Evolutionary conservation across 2,888 invertebrate species (phyloP).

Genomic region (Erannis defoliaria): DNA sequence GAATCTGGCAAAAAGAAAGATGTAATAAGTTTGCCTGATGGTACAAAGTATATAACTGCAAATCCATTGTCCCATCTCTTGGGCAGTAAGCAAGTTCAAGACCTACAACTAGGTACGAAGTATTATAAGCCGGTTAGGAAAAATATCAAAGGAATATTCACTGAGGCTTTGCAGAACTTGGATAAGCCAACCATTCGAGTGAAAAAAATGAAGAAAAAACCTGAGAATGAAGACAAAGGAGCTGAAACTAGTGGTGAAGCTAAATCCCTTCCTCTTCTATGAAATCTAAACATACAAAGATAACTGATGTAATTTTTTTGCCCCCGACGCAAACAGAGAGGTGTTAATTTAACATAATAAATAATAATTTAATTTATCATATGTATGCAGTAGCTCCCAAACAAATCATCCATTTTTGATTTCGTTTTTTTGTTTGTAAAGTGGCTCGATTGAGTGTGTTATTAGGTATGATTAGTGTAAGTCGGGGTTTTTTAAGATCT

Average conservation of each 20-base stretch:
- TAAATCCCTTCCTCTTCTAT: background rate
- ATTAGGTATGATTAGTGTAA: too few relatives aligned
- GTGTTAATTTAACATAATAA: too few relatives aligned
- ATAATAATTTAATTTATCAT: too few relatives aligned
- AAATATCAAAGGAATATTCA: constrained; percentile 63
- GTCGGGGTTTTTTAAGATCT: too few relatives aligned
- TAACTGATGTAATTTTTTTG: background rate
- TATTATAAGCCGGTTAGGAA: constrained; percentile 56
- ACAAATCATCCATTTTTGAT: too few relatives aligned
- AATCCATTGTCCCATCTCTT: constrained; percentile 76
- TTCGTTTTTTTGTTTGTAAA: too few relatives aligned
- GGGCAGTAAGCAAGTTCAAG: constrained; percentile 54
- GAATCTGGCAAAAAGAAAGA: constrained; percentile 13
- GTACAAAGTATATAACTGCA: constrained; percentile 67
- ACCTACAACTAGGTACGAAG: constrained; percentile 53
- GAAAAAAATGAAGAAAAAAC: constrained; percentile 20
- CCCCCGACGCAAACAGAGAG: too few relatives aligned
- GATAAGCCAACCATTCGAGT: constrained; percentile 43
- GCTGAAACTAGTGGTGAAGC: background rate
- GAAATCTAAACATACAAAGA: background rate
- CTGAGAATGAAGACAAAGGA: background rate
- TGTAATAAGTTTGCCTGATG: constrained; percentile 62
- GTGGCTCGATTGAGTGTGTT: too few relatives aligned
- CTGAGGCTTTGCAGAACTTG: constrained; percentile 61
- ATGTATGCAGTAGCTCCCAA: too few relatives aligned